Evolutionary conservation across 1,140 invertebrate genomes (phyloP), one percentile per base, ranked within the genome.

Genomic region (Bombus waltoni): DNA sequence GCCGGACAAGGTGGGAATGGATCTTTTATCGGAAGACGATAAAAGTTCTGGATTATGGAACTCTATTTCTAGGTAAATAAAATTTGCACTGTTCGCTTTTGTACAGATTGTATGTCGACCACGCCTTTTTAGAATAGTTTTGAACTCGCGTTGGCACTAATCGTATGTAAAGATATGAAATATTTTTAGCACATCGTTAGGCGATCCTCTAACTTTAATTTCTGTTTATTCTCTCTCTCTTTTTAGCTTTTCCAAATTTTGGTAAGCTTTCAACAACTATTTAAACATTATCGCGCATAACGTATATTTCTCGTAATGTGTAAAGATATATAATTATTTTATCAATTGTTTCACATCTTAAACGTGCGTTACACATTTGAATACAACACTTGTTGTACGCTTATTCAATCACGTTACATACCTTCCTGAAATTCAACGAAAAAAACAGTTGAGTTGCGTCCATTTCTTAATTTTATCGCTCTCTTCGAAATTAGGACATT

Each of bases 41-140:
- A 95, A 96, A 87, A 94, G 95, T 25, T 96, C 96, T 47, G 98
- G 98, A 40, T 96, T 99, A 72, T 99, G 98, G 98, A 98, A 98
- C 93, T 99, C 98, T 71, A 98, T 99, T 91, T 98, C 98, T 10
- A 99, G 97, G 98, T 98, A 95, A 5, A 59, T 73, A 59, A 53
- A 79, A 65, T 8, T 76, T 22, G 18, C 25, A 3, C 13, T 32
- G 6, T 35, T 28, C 42, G 5, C 3, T 42, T 40, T 77, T 25
- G 2, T 3, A 74, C 73, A 28, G 25, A 15, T 47, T 40, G 11
- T 13, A n/a, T 42, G 47, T 35, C 40, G 59, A 8, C 8, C 44
- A 66, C 6, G n/a, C 66, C 10, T 15, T 53, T 68, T 68, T 32
- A n/a, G 6, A 42, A 40, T 75, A 68, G 65, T 70, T 65, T 81